Evolutionary conservation across 1,140 invertebrate species (phyloP), one percentile per base, ranked within the genome.

Genomic region (Paraescarpia echinospica): DNA sequence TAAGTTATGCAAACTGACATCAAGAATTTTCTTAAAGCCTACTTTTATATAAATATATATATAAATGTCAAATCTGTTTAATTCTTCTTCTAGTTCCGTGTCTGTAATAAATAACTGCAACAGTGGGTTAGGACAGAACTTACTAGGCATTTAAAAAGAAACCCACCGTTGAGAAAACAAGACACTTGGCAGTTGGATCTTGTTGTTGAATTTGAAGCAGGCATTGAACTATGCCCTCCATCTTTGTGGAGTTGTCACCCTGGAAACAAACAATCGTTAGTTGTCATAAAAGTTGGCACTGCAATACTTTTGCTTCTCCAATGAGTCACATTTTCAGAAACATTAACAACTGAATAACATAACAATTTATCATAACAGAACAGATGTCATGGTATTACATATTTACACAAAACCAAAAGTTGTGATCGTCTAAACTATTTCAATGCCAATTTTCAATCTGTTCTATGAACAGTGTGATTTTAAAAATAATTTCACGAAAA

Each of bases 111-210:
- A 12, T 77, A 77, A 18, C 27, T 27, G 22, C 59, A 77, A 77
- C 48, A 51, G 48, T 51, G 48, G 48, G 18, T 9, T 51, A 51
- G 18, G 14, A 14, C 14, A 14, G 59, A 77, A 77, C 59, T 77
- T 12, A 77, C 27, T 0, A 77, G 1, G 22, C 18, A 22, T 77
- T 77, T 51, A 90, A 91, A 90, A 41, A 90, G 14, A n/a, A 89
- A 95, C 96, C 96, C 95, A 97, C 97, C 34, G 97, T 97, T 0
- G 98, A 98, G 95, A 98, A 98, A 14, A 98, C 96, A 0, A 98
- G 94, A 22, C 97, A 96, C 96, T 98, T 98, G 1, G 97, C 97
- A 90, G 96, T 94, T 2, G 96, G 96, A 92, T 97, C 97, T 27
- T 97, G 93, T 22, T 95, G 94, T 92, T 96, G 96, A 9, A 98